Conservation (phyloP, 1,140 invertebrate genomes). For the Zaprionus vittiger region DNA sequence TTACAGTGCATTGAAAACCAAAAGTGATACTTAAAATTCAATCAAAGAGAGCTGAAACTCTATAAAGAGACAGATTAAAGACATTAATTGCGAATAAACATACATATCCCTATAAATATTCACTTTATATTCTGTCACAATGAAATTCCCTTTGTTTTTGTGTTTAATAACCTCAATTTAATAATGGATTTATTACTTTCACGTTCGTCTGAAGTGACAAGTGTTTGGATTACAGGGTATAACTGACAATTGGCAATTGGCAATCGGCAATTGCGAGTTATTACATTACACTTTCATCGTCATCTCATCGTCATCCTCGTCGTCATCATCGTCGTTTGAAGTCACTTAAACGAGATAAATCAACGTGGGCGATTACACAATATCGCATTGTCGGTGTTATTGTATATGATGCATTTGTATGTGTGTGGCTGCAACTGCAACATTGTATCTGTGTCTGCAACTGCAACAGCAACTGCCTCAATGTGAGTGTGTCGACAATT, state of each 20-base stretch:
- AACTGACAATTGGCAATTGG: slow-evolving; percentile 25
- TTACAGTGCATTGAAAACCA: too few species aligned
- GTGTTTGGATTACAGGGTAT: slow-evolving; percentile 26
- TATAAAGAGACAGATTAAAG: too few species aligned
- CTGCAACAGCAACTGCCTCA: slow-evolving; percentile 12
- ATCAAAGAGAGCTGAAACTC: too few species aligned
- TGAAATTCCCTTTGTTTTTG: neutral
- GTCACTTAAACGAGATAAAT: slow-evolving; percentile 82
- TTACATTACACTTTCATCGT: slow-evolving; percentile 75
- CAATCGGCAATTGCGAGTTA: slow-evolving; percentile 60
- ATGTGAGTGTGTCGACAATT: slow-evolving; percentile 36
- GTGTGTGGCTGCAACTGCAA: slow-evolving; percentile 7
- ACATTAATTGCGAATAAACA: too few species aligned
- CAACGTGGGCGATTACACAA: slow-evolving; percentile 84
- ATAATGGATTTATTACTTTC: neutral
- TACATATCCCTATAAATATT: too few species aligned
- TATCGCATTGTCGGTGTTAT: slow-evolving; percentile 57
- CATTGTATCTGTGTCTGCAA: slow-evolving; percentile 15
- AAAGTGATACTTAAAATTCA: too few species aligned
- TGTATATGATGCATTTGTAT: slow-evolving; percentile 16
- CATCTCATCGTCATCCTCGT: slow-evolving; percentile 48
- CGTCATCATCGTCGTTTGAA: slow-evolving; percentile 56
- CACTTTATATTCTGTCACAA: neutral
- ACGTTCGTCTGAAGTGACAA: neutral
- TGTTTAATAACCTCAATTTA: neutral